phyloP scores from a whole-genome alignment of 2,888 invertebrate species.

The Lydus trimaculatus region DNA sequence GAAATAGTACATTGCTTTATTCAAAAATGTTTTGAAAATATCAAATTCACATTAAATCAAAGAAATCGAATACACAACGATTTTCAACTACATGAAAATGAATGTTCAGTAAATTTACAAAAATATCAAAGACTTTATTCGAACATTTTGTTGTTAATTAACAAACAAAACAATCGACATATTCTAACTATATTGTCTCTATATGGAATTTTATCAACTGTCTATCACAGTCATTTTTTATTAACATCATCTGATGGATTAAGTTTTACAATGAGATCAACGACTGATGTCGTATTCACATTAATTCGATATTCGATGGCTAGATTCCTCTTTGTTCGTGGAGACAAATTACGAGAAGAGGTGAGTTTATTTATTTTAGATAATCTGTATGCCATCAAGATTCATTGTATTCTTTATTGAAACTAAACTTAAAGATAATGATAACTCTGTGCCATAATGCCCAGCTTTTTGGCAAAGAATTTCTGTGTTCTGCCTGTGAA shows the following conservation, averaged over 20 bases:
- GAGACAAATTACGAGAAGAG: background rate
- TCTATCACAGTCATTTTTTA: background rate
- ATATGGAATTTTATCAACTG: background rate
- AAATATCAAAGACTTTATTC: background rate
- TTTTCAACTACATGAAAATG: background rate
- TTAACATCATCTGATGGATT: background rate
- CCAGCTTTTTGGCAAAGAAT: too few species aligned
- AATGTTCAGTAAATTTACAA: background rate
- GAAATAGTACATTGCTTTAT: background rate
- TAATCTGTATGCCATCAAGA: too few species aligned
- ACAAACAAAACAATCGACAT: background rate
- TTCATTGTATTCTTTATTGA: too few species aligned
- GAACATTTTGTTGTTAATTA: background rate
- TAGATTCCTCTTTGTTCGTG: background rate
- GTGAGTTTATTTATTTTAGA: background rate
- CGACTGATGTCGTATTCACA: background rate
- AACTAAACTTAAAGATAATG: too few species aligned
- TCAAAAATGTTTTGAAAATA: background rate
- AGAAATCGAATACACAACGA: background rate
- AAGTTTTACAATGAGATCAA: background rate
- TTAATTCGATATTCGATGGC: background rate
- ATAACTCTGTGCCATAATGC: too few species aligned
- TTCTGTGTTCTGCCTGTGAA: too few species aligned
- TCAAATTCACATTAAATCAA: background rate
- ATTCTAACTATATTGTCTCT: background rate